Evolutionary conservation across 2,113 vertebrate genomes (phyloP).

Genomic region (Aramus guarauna): DNA sequence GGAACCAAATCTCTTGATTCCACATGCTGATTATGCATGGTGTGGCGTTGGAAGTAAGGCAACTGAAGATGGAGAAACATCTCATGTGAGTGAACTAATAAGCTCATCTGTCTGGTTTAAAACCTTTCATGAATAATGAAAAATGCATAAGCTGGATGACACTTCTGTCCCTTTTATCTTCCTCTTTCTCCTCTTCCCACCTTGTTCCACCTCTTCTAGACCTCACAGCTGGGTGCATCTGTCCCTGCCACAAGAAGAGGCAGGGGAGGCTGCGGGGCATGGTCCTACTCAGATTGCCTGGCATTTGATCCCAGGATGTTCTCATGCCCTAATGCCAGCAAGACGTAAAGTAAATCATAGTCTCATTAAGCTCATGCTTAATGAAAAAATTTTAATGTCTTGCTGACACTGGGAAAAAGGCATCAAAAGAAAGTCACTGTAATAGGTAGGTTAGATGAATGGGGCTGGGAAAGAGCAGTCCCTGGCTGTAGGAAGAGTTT

Average conservation of each 20-base stretch:
- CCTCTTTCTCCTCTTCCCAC: not conserved
- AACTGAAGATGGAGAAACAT: not conserved
- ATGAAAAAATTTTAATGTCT: not conserved
- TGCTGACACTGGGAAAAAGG: not conserved
- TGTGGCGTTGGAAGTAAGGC: not conserved
- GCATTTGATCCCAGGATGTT: not conserved
- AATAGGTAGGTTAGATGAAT: not conserved
- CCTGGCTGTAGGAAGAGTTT: not conserved
- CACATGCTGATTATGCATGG: fast-evolving
- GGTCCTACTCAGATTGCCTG: not conserved
- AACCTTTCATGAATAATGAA: not conserved
- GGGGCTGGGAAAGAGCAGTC: not conserved
- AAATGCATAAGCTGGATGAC: not conserved
- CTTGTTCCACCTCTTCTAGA: not conserved
- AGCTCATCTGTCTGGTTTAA: not conserved
- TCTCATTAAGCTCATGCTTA: not conserved
- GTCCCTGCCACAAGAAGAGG: not conserved
- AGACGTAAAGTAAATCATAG: not conserved
- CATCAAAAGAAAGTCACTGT: not conserved
- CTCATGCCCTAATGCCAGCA: not conserved
- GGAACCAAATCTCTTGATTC: not conserved
- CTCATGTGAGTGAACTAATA: not conserved
- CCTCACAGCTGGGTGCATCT: not conserved
- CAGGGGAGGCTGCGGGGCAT: not conserved
- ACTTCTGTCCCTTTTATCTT: not conserved